Evolutionary conservation across 2,113 vertebrate genomes (phyloP).

Genomic region (Halichoerus grypus): DNA sequence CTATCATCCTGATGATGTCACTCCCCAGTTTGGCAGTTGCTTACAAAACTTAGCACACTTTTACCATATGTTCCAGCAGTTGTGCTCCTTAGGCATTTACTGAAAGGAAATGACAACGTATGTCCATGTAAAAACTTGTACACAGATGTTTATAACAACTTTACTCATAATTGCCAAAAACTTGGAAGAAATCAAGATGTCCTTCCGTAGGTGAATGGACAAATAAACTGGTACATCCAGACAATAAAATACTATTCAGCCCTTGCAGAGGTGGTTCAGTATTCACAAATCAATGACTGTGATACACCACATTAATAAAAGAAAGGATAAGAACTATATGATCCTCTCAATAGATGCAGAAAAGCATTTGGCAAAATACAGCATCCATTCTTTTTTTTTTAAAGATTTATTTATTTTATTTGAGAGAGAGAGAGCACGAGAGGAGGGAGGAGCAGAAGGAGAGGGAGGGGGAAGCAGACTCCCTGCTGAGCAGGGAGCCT

Average conservation of each 20-base stretch:
- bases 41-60: not conserved
- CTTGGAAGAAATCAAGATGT: not conserved
- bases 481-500: rapidly evolving
- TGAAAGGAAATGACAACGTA: not conserved
- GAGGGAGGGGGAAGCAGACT: not conserved
- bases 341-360: not conserved
- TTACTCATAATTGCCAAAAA: not conserved
- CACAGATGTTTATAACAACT: not conserved
- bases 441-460: not conserved
- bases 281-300: not conserved
- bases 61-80: not conserved
- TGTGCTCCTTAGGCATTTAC: not conserved
- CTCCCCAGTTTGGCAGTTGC: not conserved
- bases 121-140: not conserved
- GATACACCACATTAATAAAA: not conserved
- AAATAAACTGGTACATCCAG: not conserved
- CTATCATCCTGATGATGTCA: not conserved
- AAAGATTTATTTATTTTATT: not conserved
- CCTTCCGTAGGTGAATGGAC: not conserved
- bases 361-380: not conserved
- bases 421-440: not conserved
- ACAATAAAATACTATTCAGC: not conserved
- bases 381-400: not conserved
- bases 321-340: not conserved
- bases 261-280: not conserved